Evolutionary conservation across 2,113 vertebrate species (phyloP), one percentile per base, ranked within the genome.

Genomic region (Vidua macroura): DNA sequence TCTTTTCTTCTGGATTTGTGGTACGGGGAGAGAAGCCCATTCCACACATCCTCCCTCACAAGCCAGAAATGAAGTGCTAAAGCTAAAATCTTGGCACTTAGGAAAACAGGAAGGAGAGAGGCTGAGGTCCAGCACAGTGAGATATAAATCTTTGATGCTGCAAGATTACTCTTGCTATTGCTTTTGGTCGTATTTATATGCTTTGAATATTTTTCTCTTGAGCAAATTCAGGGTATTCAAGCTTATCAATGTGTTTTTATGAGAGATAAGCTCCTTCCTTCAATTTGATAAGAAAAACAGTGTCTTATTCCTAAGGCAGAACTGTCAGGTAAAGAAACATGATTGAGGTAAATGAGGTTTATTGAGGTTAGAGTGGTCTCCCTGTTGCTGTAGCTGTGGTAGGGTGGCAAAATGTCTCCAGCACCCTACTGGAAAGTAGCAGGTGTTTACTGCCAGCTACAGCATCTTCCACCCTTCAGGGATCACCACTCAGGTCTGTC

Each of bases 61-160:
- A 73, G 53, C 69, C 58, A 30, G 77, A 81, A 94, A 78, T 93
- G 62, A 91, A 87, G 69, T 84, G 77, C 80, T 91, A 91, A 86
- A 76, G 28, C 53, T 91, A 72, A 89, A 86, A 86, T 84, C 69
- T 89, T 81, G 62, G 46, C 52, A 70, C 31, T 69, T 49, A 15
- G 21, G n/a, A 49, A 90, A 91, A 88, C n/a, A 83, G 70, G 31
- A 66, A 83, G 59, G 73, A 78, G 35, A 20, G 39, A 70, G 51
- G 74, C 70, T 88, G 79, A 80, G 30, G 37, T 86, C 64, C 79
- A 89, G 39, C 19, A 16, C 31, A 58, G 52, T 43, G 49, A 82
- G 74, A 91, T 63, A 52, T 17, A 39, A 24, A 28, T 68, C 62
- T 95, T 41, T 46, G 33, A 35, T 70, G 46, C 43, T 74, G 3